Percentiles rank a stretch among this genome's conserved stretches.
These are phyloP conservation scores for Xanthorhoe spadicearia DNA, from an alignment of 2,888 invertebrate species.

Conservation along the genomic window DNA sequence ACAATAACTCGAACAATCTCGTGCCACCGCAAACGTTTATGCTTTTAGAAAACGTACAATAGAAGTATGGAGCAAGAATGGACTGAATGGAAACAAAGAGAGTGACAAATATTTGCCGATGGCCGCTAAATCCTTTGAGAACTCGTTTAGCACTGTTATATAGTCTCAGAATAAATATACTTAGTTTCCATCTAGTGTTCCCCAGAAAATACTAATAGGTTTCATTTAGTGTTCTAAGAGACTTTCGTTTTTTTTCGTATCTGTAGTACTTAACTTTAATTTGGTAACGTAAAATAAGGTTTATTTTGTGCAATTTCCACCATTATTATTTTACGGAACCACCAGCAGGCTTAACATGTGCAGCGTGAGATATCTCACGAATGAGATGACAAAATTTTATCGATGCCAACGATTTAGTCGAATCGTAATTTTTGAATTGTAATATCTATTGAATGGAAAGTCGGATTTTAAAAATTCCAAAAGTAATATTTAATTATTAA, in stretches of 20 bases:
- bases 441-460: too few relatives aligned
- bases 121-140: slow-evolving; percentile 67
- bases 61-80: slow-evolving; percentile 33
- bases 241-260: not conserved
- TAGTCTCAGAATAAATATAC: slow-evolving; percentile 16
- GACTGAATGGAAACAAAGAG: slow-evolving; percentile 60
- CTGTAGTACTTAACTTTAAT: not conserved
- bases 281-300: not conserved
- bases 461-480: too few relatives aligned
- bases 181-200: slow-evolving; percentile 1
- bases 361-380: too few relatives aligned
- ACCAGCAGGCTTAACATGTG: too few relatives aligned
- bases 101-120: slow-evolving; percentile 68
- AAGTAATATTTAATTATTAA: too few relatives aligned
- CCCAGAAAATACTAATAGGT: slow-evolving; percentile 3
- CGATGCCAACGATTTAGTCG: too few relatives aligned
- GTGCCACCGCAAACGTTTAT: slow-evolving; percentile 10
- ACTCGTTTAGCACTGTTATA: slow-evolving; percentile 34
- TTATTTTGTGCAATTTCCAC: not conserved
- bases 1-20: slow-evolving; percentile 8
- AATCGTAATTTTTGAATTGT: too few relatives aligned
- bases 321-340: too few relatives aligned
- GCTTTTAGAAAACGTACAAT: slow-evolving; percentile 24
- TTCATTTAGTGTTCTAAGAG: not conserved
- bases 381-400: too few relatives aligned